These are phyloP conservation scores for Teleogryllus occipitalis DNA, from an alignment of 1,140 invertebrate species.

Conservation along the genomic window DNA sequence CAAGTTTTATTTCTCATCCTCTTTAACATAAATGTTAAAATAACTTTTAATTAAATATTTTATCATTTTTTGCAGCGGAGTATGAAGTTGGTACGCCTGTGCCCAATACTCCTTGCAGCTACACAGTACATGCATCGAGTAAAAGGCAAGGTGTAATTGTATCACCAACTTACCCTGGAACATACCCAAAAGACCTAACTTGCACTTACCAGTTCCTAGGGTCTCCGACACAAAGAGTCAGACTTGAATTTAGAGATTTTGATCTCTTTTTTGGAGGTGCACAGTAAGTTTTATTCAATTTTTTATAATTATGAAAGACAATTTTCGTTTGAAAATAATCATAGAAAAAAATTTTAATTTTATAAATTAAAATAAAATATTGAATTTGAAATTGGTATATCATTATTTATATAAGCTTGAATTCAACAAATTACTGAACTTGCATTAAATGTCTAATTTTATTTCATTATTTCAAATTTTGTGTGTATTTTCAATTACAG, in stretches of 20 bases:
- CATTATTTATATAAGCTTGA: too few relatives aligned
- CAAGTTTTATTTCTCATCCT: too few relatives aligned
- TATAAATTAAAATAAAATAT: too few relatives aligned
- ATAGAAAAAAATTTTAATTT: too few relatives aligned
- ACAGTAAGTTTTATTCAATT: conserved; percentile 67
- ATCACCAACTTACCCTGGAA: conserved; percentile 96
- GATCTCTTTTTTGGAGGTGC: conserved; percentile 97
- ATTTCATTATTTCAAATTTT: too few relatives aligned
- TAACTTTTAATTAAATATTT: too few relatives aligned
- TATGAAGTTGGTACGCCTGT: conserved; percentile 85
- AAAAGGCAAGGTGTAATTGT: conserved; percentile 80
- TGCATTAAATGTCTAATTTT: too few relatives aligned
- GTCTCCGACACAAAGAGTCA: conserved; percentile 79
- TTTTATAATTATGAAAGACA: too few relatives aligned
- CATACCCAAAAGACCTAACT: conserved; percentile 91
- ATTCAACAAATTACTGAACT: too few relatives aligned
- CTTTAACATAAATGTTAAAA: too few relatives aligned
- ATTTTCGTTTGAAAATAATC: too few relatives aligned
- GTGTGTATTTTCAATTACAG: conserved; percentile 44
- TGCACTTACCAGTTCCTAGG: conserved; percentile 94
- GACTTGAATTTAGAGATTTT: conserved; percentile 95
- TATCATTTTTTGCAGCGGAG: conserved; percentile 47
- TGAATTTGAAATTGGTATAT: too few relatives aligned
- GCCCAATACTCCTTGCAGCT: conserved; percentile 70
- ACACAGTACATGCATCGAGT: conserved; percentile 63